Conservation (phyloP, 37 sponge, comb jelly and placozoan genomes). For the Chondrosia reniformis region DNA sequence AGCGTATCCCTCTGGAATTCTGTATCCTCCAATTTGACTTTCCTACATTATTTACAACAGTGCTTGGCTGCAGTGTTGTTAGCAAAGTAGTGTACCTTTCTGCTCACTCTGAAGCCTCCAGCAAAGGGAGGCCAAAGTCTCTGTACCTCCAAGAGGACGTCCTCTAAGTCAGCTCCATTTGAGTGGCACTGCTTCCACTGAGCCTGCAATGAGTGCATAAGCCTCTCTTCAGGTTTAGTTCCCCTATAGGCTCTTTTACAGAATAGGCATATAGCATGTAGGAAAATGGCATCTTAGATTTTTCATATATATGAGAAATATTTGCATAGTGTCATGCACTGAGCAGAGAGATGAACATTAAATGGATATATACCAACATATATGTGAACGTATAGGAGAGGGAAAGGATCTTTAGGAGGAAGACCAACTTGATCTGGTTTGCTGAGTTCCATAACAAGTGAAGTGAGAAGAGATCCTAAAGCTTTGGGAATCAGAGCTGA, state of each 20-base stretch:
- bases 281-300: too few species aligned
- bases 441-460: conserved; percentile 62
- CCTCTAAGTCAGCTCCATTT: conserved; percentile 39
- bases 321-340: conserved; percentile 22
- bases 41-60: too few species aligned
- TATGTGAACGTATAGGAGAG: too few species aligned
- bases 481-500: conserved; percentile 92
- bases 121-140: conserved; percentile 88
- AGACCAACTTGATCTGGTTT: not conserved
- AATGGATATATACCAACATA: too few species aligned
- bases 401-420: too few species aligned
- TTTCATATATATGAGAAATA: too few species aligned
- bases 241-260: too few species aligned
- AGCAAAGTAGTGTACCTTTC: conserved; percentile 33
- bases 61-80: too few species aligned
- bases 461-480: conserved; percentile 75
- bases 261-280: too few species aligned
- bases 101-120: conserved; percentile 66
- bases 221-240: too few species aligned
- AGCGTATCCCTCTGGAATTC: conserved; percentile 54
- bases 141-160: conserved; percentile 63
- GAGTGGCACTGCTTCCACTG: too few species aligned
- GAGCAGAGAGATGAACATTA: not conserved
- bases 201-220: too few species aligned
- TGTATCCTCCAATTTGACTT: conserved; percentile 62